Evolutionary conservation across 2,113 vertebrate species (phyloP), one percentile per base, ranked within the genome.

Genomic region (Sebastes fasciatus): DNA sequence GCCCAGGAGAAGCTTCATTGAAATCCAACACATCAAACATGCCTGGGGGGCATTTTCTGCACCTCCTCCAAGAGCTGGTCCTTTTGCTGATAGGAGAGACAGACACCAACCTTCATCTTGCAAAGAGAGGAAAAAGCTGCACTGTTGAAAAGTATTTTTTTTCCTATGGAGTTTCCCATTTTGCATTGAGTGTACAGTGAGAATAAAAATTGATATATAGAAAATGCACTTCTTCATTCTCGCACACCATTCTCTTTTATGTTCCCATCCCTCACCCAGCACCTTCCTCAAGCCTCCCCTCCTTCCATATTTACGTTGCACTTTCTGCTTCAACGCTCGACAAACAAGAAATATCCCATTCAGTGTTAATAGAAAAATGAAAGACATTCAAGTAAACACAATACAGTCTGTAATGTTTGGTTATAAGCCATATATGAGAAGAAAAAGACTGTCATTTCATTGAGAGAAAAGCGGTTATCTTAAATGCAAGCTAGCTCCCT

Each of bases 11-110:
- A 86, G 60, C 77, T 75, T 85, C 81, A 82, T 91, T 91, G 84
- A 91, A 88, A 91, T 85, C 87, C 86, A 90, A 43, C 48, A 80
- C 87, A 90, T 89, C 87, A 84, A 89, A 89, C 77, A 76, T 92
- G 84, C 80, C 89, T 74, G 54, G 62, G 65, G 85, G 88, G 82
- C 82, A 85, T 91, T 79, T 34, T 84, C 73, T 82, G 77, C 55
- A 62, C 81, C 66, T 82, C 77, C 68, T 84, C 84, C 45, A 68
- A 77, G 71, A 88, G 86, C 63, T 21, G 16, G 43, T 79, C 34
- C 49, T 86, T 76, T 70, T 85, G 68, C 83, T 79, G 72, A 82
- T 49, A 73, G 77, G 45, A 82, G 34, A 34, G 34, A 21, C 65
- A 82, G 21, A 65, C 23, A 46, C 23, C 16, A 67, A 46, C 23